Evolutionary conservation across 2,888 invertebrate species (phyloP), one percentile per base, ranked within the genome.

Genomic region (Strigamia maritima): DNA sequence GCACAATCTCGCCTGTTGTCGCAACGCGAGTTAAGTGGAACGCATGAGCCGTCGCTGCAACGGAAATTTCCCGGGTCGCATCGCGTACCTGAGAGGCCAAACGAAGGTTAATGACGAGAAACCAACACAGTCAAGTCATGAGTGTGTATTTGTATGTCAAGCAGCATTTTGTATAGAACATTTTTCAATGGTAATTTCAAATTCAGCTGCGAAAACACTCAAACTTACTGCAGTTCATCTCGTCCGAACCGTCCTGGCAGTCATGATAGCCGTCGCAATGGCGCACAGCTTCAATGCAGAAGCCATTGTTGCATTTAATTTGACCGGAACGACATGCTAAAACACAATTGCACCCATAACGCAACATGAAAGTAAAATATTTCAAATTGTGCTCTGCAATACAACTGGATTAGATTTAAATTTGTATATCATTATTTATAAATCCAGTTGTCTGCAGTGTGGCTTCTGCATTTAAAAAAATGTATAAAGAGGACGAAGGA

Each of bases 1-100:
- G 85, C 85, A 84, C 93, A 93, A 88, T 93, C 92, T 83, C 89
- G 88, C 80, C 86, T 87, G 76, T 87, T 87, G 83, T 93, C 90
- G 83, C 94, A 94, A 79, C 86, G 86, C 83, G 90, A 90, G n/a
- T 86, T 86, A 19, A 84, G 85, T 80, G 89, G 86, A 81, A 92
- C 88, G 84, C 93, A 93, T 79, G 85, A 83, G 26, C 90, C 90
- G 83, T 90, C 87, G 81, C 86, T 88, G 86, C 94, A 94, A 81
- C 90, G 90, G 87, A 92, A 94, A 83, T 88, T 87, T 38, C 38
- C 70, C 16, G n/a, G 40, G 35, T 54, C 65, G 40, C 78, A 78
- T 78, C 78, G 28, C 28, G 19, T 19, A 78, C 28, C 78, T 78
- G 78, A 28, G 77, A 26, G 49, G 54, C 70, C 38, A 75, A 35